Evolutionary conservation across 2,113 vertebrate species (phyloP).

Genomic region (Jacana jacana): DNA sequence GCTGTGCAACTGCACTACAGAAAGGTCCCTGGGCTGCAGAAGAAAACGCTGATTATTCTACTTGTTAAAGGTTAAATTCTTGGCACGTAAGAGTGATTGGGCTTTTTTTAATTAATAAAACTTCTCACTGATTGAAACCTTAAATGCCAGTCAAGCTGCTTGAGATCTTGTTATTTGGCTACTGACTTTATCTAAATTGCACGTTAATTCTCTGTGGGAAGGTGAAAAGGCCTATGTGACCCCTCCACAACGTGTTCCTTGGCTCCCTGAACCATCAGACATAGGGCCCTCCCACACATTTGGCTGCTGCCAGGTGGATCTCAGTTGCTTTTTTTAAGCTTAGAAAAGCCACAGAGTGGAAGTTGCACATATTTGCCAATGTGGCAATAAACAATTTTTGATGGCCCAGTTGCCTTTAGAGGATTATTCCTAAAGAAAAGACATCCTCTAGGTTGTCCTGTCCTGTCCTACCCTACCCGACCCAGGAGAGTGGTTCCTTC

Average conservation of each 20-base stretch:
- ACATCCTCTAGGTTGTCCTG: not conserved
- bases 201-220: not conserved
- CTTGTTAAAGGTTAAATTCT: not conserved
- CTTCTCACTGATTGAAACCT: not conserved
- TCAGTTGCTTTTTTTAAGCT: not conserved
- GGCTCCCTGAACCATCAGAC: not conserved
- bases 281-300: fast-evolving
- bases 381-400: not conserved
- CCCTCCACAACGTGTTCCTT: not conserved
- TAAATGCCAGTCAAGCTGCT: not conserved
- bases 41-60: not conserved
- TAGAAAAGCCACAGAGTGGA: not conserved
- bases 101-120: not conserved
- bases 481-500: not conserved
- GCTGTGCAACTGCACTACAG: not conserved
- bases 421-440: not conserved
- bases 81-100: not conserved
- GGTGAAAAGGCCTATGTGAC: fast-evolving
- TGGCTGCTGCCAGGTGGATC: not conserved
- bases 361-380: not conserved
- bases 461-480: too few relatives aligned
- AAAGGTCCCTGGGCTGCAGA: not conserved
- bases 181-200: not conserved
- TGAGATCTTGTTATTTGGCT: not conserved
- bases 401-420: not conserved